Percentiles rank a stretch among this genome's conserved stretches.
Conservation (phyloP, 2,888 invertebrate species). For the Platypus cylindrus region DNA sequence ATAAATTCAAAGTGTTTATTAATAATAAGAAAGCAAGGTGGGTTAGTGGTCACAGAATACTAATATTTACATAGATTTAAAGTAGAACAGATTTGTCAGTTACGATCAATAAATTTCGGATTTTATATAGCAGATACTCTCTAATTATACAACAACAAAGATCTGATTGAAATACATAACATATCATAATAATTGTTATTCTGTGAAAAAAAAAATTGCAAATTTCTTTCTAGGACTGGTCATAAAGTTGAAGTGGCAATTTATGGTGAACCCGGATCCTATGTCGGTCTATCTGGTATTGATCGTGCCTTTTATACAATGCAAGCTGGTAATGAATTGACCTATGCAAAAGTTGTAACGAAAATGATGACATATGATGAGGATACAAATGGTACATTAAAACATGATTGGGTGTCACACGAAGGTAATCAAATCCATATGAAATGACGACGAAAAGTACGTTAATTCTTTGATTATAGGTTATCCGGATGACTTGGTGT, state of each 20-base stretch:
- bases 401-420: constrained; percentile 74
- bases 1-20: constrained; percentile 48
- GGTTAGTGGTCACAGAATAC: not conserved
- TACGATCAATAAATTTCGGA: too few relatives aligned
- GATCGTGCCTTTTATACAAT: constrained; percentile 82
- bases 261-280: constrained; percentile 87
- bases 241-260: constrained; percentile 89
- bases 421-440: constrained; percentile 56
- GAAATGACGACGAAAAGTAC: too few relatives aligned
- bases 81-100: too few relatives aligned
- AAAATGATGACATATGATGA: constrained; percentile 85
- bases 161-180: too few relatives aligned
- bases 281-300: constrained; percentile 83
- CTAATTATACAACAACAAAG: too few relatives aligned
- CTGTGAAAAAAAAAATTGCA: too few relatives aligned
- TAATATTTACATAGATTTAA: too few relatives aligned
- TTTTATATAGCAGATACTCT: too few relatives aligned
- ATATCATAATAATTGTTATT: too few relatives aligned
- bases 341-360: constrained; percentile 72
- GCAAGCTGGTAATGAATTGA: constrained; percentile 86
- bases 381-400: constrained; percentile 69
- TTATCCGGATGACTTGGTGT: constrained; percentile 68
- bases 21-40: constrained; percentile 14
- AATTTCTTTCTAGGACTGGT: too few relatives aligned
- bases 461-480: too few relatives aligned